Percentiles rank a stretch among this genome's conserved stretches.
These are phyloP conservation scores for Oreonectes daqikongensis DNA, from an alignment of 2,797 vertebrate species.

Conservation along the genomic window DNA sequence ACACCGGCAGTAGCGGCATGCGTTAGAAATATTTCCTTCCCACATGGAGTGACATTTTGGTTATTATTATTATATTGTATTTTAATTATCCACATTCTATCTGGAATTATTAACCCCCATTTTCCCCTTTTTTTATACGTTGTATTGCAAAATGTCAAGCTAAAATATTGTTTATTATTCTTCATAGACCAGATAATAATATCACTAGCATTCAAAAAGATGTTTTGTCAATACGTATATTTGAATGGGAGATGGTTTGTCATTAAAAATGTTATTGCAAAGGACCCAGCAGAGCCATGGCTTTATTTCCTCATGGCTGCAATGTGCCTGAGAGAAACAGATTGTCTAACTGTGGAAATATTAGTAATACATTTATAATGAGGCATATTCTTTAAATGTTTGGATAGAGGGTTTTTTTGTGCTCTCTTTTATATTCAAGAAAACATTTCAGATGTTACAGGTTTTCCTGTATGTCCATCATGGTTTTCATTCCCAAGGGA, in stretches of 20 bases:
- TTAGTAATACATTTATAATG: conserved; percentile 4
- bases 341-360: conserved; percentile 3
- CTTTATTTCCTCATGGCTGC: background rate
- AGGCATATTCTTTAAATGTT: background rate
- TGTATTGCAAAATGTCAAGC: background rate
- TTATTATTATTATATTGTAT: too few relatives aligned
- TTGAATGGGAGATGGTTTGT: background rate
- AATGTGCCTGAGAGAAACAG: background rate
- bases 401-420: too few relatives aligned
- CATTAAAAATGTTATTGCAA: background rate
- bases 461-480: too few relatives aligned
- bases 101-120: too few relatives aligned
- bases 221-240: background rate
- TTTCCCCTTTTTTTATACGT: too few relatives aligned
- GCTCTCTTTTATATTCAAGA: background rate
- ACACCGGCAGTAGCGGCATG: conserved; percentile 5
- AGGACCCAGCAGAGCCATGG: background rate
- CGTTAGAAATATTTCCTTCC: background rate
- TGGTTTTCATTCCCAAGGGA: too few relatives aligned
- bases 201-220: background rate
- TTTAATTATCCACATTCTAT: too few relatives aligned
- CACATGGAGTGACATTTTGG: background rate
- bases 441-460: background rate
- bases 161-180: background rate
- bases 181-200: background rate